phyloP scores from a whole-genome alignment of 2,888 invertebrate genomes.

The Priocnemis perturbator region DNA sequence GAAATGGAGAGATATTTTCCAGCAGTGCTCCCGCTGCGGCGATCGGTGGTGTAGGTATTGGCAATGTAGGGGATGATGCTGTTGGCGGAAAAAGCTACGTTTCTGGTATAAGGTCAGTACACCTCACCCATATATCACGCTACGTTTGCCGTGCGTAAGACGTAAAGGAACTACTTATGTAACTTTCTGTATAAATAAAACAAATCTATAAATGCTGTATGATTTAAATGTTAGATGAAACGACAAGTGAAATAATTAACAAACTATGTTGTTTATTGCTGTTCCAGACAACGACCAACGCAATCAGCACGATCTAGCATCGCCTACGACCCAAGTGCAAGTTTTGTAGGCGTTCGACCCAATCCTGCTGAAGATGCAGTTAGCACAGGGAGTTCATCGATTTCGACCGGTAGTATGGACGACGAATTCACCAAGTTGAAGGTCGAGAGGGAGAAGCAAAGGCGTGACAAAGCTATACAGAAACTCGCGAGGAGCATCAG shows the following conservation, averaged over 20 bases:
- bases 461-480: constrained; percentile 80
- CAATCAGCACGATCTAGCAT: constrained; percentile 60
- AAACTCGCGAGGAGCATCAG: constrained; percentile 80
- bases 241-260: too few species aligned
- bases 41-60: neutral
- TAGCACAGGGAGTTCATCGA: constrained; percentile 57
- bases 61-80: constrained; percentile 1
- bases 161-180: too few species aligned
- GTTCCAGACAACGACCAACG: constrained; percentile 57
- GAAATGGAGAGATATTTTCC: constrained; percentile 62
- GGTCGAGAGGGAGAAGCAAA: constrained; percentile 82
- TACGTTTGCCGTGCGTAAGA: too few species aligned
- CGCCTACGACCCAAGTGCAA: constrained; percentile 52
- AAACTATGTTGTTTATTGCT: too few species aligned
- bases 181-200: too few species aligned
- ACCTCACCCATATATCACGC: too few species aligned
- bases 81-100: constrained; percentile 19
- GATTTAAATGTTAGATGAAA: too few species aligned
- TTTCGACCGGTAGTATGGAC: constrained; percentile 63
- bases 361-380: constrained; percentile 49
- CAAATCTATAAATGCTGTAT: too few species aligned
- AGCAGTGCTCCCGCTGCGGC: constrained; percentile 63
- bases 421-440: constrained; percentile 86
- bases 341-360: constrained; percentile 38
- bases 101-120: constrained; percentile 28